Conservation (phyloP, 2,113 vertebrate species). For the Myodes glareolus region DNA sequence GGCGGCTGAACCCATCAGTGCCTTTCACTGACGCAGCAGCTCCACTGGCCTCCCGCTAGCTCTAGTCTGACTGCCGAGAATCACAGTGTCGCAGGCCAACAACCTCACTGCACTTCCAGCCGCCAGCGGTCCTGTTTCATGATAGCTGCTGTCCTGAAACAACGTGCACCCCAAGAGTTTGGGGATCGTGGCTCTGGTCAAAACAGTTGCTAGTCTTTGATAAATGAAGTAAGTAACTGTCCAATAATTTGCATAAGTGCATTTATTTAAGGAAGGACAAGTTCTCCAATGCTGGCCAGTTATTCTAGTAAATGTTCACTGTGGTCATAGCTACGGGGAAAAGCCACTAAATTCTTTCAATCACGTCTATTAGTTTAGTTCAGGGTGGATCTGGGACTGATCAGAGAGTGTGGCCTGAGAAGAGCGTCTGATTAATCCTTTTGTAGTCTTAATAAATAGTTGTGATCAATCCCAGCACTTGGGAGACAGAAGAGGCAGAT, state of each 20-base stretch:
- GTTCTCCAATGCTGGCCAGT: background rate
- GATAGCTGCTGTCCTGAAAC: background rate
- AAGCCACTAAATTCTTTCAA: constrained; percentile 17
- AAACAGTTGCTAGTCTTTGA: constrained; percentile 36
- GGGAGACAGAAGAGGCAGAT: too few relatives aligned
- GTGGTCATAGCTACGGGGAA: background rate
- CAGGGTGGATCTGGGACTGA: background rate
- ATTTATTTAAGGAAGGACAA: constrained; percentile 48
- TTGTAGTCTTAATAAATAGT: background rate
- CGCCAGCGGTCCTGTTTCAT: background rate
- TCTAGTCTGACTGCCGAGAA: background rate
- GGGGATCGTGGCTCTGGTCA: background rate
- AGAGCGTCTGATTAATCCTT: background rate
- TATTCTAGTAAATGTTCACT: constrained; percentile 45
- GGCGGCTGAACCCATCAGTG: background rate
- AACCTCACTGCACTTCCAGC: background rate
- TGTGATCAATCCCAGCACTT: background rate
- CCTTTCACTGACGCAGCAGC: background rate
- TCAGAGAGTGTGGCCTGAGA: background rate
- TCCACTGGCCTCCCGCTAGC: background rate
- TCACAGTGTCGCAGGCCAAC: background rate
- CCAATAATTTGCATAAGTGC: background rate
- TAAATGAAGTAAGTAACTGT: constrained; percentile 42
- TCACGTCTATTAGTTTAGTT: background rate
- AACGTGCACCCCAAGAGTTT: background rate